Conservation (phyloP, 2,888 invertebrate species). For the Drosophila mettleri region DNA sequence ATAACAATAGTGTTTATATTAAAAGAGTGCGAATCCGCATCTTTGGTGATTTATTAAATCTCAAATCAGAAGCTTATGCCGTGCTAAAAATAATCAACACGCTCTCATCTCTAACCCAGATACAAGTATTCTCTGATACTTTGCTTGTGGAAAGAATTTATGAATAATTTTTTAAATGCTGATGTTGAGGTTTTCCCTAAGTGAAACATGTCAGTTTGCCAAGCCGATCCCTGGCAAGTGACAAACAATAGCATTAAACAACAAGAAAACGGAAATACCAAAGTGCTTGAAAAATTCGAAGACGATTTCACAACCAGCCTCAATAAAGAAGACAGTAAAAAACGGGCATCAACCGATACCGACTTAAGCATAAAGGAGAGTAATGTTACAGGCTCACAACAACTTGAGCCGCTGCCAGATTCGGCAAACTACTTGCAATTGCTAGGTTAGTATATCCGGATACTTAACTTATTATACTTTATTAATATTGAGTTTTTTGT, state of each 20-base stretch:
- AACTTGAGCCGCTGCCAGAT: conserved; percentile 85
- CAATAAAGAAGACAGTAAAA: conserved; percentile 21
- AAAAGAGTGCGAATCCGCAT: background rate
- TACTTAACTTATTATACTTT: background rate
- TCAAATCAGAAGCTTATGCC: no score
- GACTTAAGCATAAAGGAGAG: conserved; percentile 21
- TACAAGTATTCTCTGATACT: conserved; percentile 3
- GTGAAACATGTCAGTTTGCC: conserved; percentile 69
- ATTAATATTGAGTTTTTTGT: background rate
- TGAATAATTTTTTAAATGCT: conserved; percentile 10
- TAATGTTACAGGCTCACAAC: conserved; percentile 40
- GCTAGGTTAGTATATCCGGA: conserved; percentile 86
- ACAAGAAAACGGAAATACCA: conserved; percentile 31
- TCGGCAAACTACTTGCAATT: conserved; percentile 86
- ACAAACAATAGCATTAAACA: conserved; percentile 40
- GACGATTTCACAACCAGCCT: conserved; percentile 55
- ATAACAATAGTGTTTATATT: background rate
- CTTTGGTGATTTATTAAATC: no score
- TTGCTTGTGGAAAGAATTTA: background rate
- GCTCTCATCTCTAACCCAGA: conserved; percentile 8
- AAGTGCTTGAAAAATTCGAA: conserved; percentile 51
- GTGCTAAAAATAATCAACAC: background rate
- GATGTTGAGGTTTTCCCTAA: conserved; percentile 29
- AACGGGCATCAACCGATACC: conserved; percentile 8
- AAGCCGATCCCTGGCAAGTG: conserved; percentile 69